Base-by-base conservation (phyloP, 2,113 vertebrate genomes). In the Mormyrus lacerda region DNA sequence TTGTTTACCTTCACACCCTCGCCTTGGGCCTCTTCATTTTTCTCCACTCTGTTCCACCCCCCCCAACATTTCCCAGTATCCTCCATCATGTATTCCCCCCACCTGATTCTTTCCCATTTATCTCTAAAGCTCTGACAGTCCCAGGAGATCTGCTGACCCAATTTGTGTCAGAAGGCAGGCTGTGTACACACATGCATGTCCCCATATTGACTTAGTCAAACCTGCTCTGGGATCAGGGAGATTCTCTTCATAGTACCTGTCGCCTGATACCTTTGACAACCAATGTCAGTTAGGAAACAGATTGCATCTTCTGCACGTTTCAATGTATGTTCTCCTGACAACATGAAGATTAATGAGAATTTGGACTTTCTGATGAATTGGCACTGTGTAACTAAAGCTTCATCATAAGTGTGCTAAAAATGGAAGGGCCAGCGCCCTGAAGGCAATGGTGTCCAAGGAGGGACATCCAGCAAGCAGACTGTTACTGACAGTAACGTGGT, bases 21-120 rank as follows among this genome's bases (percentile, higher is more conserved):
- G 47, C 85, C 86, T 35, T 47, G n/a, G 39, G 10, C 86, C 53
- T 85, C 51, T 87, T 89, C 61, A 50, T 90, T 51, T 89, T 42
- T 79, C 58, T 82, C 27, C n/a, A 7, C 44, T 21, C 35, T 21
- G 2, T 31, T 13, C 48, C 82, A 13, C 79, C 65, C 44, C 84
- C 65, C 45, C 35, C 51, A 83, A 10, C 35, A 15, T 21, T 47
- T 45, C 45, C 39, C 53, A 45, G 6, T 48, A 27, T 50, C 17
- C 50, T 21, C 5, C 35, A 39, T 84, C 61, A 44, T 24, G n/a
- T 73, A 21, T 44, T 89, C 42, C 35, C 35, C 69, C 87, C 51
- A 21, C 10, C 27, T 88, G 5, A 24, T 45, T 42, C 88, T 47
- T 87, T 53, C 89, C 91, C 73, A 47, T 91, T 76, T 42, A 84